Conservation (phyloP, 2,797 vertebrate genomes). For the Pipistrellus pygmaeus region DNA sequence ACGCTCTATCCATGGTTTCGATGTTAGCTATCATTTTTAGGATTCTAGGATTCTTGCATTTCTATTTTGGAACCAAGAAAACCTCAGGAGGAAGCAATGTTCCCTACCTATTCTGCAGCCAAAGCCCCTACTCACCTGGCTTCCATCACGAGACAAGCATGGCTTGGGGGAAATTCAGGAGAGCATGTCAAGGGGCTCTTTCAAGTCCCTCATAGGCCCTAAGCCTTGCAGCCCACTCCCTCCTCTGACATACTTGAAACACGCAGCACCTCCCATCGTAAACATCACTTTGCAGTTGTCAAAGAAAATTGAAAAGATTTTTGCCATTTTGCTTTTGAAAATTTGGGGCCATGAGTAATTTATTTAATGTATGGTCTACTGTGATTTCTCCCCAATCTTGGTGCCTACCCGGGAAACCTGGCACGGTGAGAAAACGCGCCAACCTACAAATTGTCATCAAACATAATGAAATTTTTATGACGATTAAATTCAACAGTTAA, state of each 20-base stretch:
- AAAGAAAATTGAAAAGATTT: slow-evolving; percentile 56
- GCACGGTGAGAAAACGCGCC: neutral
- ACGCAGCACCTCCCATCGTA: slow-evolving; percentile 11
- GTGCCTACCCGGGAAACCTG: slow-evolving; percentile 34
- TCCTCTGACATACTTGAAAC: neutral
- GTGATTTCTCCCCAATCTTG: slow-evolving; percentile 45
- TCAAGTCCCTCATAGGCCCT: neutral
- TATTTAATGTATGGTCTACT: slow-evolving; percentile 26
- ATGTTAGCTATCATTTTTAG: neutral
- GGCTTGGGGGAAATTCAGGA: neutral
- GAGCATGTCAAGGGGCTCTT: neutral
- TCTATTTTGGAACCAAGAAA: neutral
- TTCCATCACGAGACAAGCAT: neutral
- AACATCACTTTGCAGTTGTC: slow-evolving; percentile 25
- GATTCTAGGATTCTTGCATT: slow-evolving; percentile 19
- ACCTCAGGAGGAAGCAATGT: neutral
- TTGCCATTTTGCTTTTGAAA: slow-evolving; percentile 69
- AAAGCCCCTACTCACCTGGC: neutral
- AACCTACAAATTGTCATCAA: slow-evolving; percentile 61
- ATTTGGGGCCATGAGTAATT: slow-evolving; percentile 48
- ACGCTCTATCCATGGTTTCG: no score
- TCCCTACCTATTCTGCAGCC: neutral
- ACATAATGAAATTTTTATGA: slow-evolving; percentile 71
- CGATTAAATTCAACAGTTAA: slow-evolving; percentile 67
- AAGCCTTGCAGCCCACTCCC: neutral